Base-by-base conservation (phyloP, 1,140 invertebrate species). In the Halictus rubicundus region DNA sequence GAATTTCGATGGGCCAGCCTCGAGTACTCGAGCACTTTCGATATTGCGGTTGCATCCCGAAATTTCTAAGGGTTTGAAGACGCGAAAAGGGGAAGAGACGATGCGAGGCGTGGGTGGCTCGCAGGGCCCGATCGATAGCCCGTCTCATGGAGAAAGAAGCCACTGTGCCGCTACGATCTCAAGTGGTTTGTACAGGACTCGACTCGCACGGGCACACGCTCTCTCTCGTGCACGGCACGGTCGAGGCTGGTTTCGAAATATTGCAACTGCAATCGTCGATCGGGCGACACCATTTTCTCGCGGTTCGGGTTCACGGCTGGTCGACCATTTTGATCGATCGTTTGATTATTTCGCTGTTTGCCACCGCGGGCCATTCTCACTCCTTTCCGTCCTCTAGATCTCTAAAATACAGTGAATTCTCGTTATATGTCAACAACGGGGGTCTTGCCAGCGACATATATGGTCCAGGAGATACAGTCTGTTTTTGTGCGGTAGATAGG, bases 101-200 rank as follows among this genome's bases (percentile, higher is more conserved):
- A 46, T 69, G 72, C 21, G 64, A 49, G 32, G 2, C 14, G 49
- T 0, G 37, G 27, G 54, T 49, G 14, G 7, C 60, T 60, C 27
- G 21, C 27, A 12, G 46, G 1, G 39, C 9, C 37, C 71, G 84
- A 79, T 85, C 83, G 87, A 85, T 85, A 84, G 14, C 42, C 25
- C 42, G 49, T 79, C 76, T 65, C 54, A 46, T 57, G 60, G 69
- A 68, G 74, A 80, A 85, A 84, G 78, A 81, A 81, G 74, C 23
- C 23, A 66, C 14, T 46, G 39, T 68, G 25, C 59, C 10, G 27
- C 52, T 25, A 42, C 57, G 75, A 79, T 83, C 65, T 86, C 79
- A 54, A 76, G 82, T 49, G 66, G 83, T 84, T 87, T 83, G 82
- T 80, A 78, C 65, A 81, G 46, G 68, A 81, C 75, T 42, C 63